Conservation (phyloP, 53 echinoderm and acorn worm genomes). For the Zoroaster sp. region DNA sequence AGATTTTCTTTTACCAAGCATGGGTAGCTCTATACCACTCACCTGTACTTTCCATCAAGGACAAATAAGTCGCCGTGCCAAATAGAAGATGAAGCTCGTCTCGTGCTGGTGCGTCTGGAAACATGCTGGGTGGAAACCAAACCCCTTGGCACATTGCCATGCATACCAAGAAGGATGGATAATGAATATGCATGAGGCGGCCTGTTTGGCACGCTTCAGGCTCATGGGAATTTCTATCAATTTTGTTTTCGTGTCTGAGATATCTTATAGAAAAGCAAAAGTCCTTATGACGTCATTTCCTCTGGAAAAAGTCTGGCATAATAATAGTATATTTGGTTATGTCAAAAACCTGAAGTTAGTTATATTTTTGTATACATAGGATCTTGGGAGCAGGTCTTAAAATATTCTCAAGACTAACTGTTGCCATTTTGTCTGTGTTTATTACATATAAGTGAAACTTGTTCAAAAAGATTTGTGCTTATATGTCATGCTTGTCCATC, state of each 20-base stretch:
- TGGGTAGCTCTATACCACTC: neutral
- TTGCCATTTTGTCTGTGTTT: too few species aligned
- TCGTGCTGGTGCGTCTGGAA: neutral
- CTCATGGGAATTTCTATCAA: neutral
- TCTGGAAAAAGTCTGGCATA: neutral
- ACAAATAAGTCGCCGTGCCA: neutral
- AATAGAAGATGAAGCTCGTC: neutral
- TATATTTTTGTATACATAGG: neutral
- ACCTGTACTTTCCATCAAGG: neutral
- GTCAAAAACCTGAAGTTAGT: too few species aligned
- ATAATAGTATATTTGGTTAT: neutral
- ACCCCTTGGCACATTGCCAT: neutral
- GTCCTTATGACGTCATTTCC: neutral
- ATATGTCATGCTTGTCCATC: too few species aligned
- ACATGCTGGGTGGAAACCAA: neutral
- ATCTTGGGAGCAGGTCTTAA: neutral
- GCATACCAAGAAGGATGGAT: neutral
- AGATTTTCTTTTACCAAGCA: neutral
- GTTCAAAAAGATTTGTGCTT: too few species aligned
- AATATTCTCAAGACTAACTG: too few species aligned
- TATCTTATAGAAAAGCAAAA: neutral
- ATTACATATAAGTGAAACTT: too few species aligned
- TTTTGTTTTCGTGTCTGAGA: neutral
- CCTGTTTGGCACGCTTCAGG: neutral
- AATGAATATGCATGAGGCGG: neutral